Percentiles rank a stretch among this genome's conserved stretches.
phyloP scores from a whole-genome alignment of 2,113 vertebrate species.

The Pontoporia blainvillei region DNA sequence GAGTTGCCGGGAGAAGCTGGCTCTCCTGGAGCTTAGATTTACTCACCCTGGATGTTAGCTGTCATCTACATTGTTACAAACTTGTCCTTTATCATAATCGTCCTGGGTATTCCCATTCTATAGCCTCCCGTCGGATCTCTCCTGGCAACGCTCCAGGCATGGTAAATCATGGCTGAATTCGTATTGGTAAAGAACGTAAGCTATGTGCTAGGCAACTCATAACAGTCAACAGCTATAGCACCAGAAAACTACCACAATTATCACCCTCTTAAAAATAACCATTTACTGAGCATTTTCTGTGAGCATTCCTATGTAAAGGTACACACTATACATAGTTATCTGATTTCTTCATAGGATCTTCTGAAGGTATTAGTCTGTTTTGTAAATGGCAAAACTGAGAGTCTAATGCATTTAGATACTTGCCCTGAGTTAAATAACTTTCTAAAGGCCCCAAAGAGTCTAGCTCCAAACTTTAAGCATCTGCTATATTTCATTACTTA shows the following conservation, averaged over 20 bases:
- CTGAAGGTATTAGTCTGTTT: neutral
- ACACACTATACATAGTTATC: neutral
- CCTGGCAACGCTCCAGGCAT: neutral
- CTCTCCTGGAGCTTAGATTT: neutral
- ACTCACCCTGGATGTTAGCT: neutral
- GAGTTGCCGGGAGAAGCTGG: neutral
- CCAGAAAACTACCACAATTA: neutral
- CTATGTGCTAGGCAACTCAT: too few relatives aligned
- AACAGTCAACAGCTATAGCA: neutral
- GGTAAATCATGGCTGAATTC: neutral
- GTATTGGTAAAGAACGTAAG: neutral
- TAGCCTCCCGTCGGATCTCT: neutral
- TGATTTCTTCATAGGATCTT: neutral
- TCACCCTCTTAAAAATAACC: neutral
- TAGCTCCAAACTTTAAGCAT: neutral
- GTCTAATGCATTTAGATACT: neutral
- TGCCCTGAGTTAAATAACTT: neutral
- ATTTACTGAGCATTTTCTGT: neutral
- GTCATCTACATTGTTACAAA: neutral
- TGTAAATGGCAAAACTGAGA: neutral
- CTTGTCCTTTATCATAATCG: neutral
- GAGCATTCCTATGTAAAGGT: neutral
- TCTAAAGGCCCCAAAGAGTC: neutral
- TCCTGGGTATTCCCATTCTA: neutral
- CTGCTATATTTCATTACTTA: neutral